These are phyloP conservation scores for Illadopsis cleaveri DNA, from an alignment of 2,113 vertebrate species.

Conservation along the genomic window DNA sequence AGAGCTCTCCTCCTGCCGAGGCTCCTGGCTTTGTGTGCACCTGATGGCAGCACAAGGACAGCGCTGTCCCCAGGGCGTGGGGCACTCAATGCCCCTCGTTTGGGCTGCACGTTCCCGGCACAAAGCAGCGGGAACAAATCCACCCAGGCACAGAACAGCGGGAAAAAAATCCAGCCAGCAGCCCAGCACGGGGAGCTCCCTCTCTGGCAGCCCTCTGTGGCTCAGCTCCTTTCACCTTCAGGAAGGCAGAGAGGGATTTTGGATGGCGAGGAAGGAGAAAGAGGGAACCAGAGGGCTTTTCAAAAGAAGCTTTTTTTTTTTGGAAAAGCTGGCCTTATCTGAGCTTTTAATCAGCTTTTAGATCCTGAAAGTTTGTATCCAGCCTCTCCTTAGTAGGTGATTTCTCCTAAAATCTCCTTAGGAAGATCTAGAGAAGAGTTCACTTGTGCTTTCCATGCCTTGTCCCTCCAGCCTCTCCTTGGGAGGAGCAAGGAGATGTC, in stretches of 20 bases:
- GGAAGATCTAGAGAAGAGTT: background rate
- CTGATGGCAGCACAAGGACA: conserved; percentile 52
- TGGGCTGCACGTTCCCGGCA: background rate
- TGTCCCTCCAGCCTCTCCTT: background rate
- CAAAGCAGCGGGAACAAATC: background rate
- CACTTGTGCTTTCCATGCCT: background rate
- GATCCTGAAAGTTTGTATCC: conserved; percentile 1
- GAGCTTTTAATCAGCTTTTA: conserved; percentile 50
- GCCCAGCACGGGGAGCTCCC: background rate
- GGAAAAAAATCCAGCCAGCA: background rate
- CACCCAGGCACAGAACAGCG: background rate
- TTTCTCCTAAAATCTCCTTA: conserved; percentile 43
- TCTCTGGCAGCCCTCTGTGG: background rate
- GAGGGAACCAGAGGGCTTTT: background rate
- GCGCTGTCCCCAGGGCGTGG: background rate
- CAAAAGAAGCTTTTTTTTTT: conserved; percentile 1
- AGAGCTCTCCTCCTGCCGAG: background rate
- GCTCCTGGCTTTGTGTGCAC: conserved; percentile 58
- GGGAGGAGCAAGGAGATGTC: background rate
- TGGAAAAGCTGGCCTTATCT: conserved; percentile 37
- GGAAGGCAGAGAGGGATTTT: background rate
- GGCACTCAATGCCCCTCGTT: background rate
- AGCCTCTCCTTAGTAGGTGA: conserved; percentile 24
- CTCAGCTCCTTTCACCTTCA: conserved; percentile 40
- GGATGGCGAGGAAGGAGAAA: background rate